Conservation (phyloP, 2,797 vertebrate genomes). For the Hypotaenidia okinawae region DNA sequence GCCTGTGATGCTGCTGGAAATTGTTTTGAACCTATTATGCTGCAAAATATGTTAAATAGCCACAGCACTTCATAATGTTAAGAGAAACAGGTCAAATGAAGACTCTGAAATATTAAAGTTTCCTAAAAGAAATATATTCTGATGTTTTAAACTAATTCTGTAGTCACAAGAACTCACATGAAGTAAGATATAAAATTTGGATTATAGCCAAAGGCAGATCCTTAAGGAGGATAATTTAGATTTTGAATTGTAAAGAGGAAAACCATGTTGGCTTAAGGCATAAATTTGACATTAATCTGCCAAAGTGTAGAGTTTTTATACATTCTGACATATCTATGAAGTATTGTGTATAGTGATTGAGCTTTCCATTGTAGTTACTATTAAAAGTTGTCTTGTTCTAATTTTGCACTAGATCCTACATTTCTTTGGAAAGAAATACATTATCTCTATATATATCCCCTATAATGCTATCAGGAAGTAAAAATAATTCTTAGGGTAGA, state of each 20-base stretch:
- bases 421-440: neutral
- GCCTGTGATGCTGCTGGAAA: neutral
- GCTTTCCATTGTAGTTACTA: neutral
- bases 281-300: conserved; percentile 23
- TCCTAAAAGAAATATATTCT: neutral
- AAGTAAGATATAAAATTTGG: neutral
- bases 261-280: neutral
- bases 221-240: conserved; percentile 30
- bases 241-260: neutral
- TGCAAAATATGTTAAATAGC: conserved; percentile 1
- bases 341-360: neutral
- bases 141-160: neutral
- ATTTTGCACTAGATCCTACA: neutral
- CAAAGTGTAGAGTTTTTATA: neutral
- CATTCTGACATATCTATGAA: neutral
- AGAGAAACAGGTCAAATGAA: neutral
- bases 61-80: neutral
- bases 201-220: conserved; percentile 37
- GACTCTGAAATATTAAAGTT: neutral
- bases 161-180: neutral
- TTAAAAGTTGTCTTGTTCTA: neutral
- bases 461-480: neutral
- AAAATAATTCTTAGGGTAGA: neutral
- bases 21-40: conserved; percentile 1
- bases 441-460: too few relatives aligned